Base-by-base conservation (phyloP, 1,140 invertebrate species). In the Aphelenchoides fujianensis region DNA sequence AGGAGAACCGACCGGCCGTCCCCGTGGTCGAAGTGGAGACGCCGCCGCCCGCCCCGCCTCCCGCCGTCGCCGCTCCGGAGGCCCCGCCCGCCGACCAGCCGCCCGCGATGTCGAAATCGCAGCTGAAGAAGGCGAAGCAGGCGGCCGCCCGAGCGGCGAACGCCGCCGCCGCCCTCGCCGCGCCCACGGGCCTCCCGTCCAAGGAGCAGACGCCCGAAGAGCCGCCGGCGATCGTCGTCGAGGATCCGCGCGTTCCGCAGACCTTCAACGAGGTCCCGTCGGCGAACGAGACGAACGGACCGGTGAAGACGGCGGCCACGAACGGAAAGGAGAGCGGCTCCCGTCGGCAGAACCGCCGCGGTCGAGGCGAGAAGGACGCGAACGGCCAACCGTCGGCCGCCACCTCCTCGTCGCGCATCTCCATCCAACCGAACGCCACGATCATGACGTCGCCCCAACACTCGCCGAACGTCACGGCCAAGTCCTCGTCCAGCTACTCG, bases 401-500 rank as follows among this genome's bases (percentile, higher is more conserved):
- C 5, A 59, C 19, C 7, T 30, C 55, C 5, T 5, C 19, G 34
- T 7, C 5, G 34, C 55, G 55, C 5, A 59, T 59, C 19, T 59
- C 55, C 12, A 59, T 59, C 34, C 55, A 59, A 7, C 55, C 55
- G 5, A 59, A 59, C 23, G 19, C 55, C 5, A 59, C 55, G 19
- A 23, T 59, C 19, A 19, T 59, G 5, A 48, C 12, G 12, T 59
- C 55, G 55, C 55, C 55, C 34, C 55, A 59, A 59, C 55, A 59
- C 23, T 7, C 5, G 5, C 55, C 55, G 55, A 59, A 59, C 19
- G 23, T 59, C 5, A 32, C 5, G 27, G 55, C 41, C 41, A 48
- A 48, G 23, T 16, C 41, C 12, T 12, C 12, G 12, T 48, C 23
- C 41, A 48, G 12, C 41, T 12, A 23, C 41, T 12, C 41, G 12